These are phyloP conservation scores for Megaptera novaeangliae DNA, from an alignment of 2,113 vertebrate genomes.

Conservation along the genomic window DNA sequence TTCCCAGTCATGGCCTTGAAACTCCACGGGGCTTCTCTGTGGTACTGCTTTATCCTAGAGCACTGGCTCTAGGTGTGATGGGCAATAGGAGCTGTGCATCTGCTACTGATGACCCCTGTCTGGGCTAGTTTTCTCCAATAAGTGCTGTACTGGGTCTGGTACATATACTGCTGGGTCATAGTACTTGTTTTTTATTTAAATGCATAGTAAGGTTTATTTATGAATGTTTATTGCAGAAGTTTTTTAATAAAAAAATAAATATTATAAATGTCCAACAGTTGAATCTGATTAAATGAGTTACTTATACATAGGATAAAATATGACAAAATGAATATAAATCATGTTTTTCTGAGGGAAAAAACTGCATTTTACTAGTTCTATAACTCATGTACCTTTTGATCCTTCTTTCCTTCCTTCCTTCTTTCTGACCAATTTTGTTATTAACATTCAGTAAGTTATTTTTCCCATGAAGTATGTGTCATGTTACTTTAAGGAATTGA, in stretches of 20 bases:
- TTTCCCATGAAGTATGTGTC: neutral
- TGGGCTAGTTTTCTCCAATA: neutral
- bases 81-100: neutral
- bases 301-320: neutral
- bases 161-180: neutral
- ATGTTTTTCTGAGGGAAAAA: neutral
- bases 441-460: neutral
- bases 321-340: neutral
- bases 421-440: neutral
- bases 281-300: neutral
- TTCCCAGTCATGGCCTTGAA: neutral
- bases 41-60: neutral
- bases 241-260: neutral
- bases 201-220: neutral
- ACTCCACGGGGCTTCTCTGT: neutral
- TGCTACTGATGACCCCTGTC: neutral
- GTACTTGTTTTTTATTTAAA: neutral
- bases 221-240: neutral
- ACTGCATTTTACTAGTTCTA: neutral
- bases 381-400: neutral
- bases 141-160: neutral
- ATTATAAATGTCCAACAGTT: neutral
- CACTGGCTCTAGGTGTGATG: neutral
- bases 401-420: neutral
- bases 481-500: neutral